Evolutionary conservation across 2,888 invertebrate species (phyloP).

Genomic region (Thereva unica): DNA sequence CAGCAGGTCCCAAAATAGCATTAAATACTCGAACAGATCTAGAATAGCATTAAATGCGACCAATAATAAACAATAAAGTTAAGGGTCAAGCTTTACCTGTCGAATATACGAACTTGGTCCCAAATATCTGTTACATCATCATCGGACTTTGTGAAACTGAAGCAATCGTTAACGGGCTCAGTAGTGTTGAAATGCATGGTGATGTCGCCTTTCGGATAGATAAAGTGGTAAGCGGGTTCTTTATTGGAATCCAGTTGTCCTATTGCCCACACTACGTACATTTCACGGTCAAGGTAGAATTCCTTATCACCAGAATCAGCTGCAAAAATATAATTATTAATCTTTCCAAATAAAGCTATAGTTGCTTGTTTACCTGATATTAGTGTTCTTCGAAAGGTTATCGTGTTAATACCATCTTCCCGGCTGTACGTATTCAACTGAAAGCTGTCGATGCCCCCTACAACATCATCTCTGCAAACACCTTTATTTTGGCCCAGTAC

Average conservation of each 20-base stretch:
- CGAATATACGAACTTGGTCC: slow-evolving; percentile 68
- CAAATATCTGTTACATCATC: slow-evolving; percentile 59
- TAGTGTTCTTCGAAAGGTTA: slow-evolving; percentile 77
- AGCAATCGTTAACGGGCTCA: slow-evolving; percentile 71
- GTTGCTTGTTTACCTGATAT: slow-evolving; percentile 66
- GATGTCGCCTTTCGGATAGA: slow-evolving; percentile 74
- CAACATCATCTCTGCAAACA: slow-evolving; percentile 81
- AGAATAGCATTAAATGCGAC: slow-evolving; percentile 51
- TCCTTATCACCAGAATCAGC: slow-evolving; percentile 79
- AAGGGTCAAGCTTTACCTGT: slow-evolving; percentile 57
- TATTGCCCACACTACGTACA: slow-evolving; percentile 81
- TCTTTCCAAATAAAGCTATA: not conserved
- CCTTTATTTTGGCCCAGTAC: slow-evolving; percentile 84
- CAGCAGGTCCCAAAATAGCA: slow-evolving; percentile 83
- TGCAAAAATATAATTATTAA: slow-evolving; percentile 50
- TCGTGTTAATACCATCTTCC: slow-evolving; percentile 74
- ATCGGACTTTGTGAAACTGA: slow-evolving; percentile 67
- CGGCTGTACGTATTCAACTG: slow-evolving; percentile 76
- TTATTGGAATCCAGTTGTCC: slow-evolving; percentile 76
- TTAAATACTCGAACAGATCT: slow-evolving; percentile 74
- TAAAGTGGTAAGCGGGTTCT: slow-evolving; percentile 82
- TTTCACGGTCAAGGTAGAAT: slow-evolving; percentile 65
- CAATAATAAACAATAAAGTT: slow-evolving; percentile 1
- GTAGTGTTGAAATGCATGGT: slow-evolving; percentile 68
- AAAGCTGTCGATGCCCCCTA: slow-evolving; percentile 80